Base-by-base conservation (phyloP, 2,113 vertebrate species). In the Centropus bengalensis region DNA sequence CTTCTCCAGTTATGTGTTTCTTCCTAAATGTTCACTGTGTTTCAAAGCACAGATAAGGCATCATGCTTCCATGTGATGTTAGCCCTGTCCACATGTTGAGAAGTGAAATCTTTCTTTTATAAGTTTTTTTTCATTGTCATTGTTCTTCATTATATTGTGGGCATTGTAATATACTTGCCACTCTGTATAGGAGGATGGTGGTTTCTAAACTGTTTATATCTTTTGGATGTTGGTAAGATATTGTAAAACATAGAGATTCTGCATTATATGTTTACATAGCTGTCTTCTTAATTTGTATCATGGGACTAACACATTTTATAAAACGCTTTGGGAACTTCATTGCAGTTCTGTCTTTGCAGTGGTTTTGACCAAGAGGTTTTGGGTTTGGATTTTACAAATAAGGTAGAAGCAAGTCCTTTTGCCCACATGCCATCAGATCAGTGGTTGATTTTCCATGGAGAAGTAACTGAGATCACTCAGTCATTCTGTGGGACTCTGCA, bases 1-100 rank as follows among this genome's bases (percentile, higher is more conserved):
- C 12, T 28, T 64, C 11, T 55, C 15, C 19, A 66, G 6, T 54
- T 60, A 38, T 0, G 0, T 32, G 10, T 82, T 86, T n/a, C 20
- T 11, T 85, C 44, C 14, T 33, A 6, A 54, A 77, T 22, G 6
- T 66, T 71, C 36, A 10, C 40, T 56, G 17, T 19, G 14, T 27
- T 67, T 80, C 63, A 58, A 58, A 88, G 36, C 83, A 56, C 28
- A 52, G 18, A 55, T 45, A 40, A 32, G 45, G 16, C 12, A 71
- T 81, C 23, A 7, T 45, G 60, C 44, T 68, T 68, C 27, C 13
- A 8, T 58, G 15, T 58, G 59, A 82, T 0, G 0, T 33, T 14
- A 40, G 15, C 18, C 10, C 19, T 14, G 9, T 33, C 51, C n/a
- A 5, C 18, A 12, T 1, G 2, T 24, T 13, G 20, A 64, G 32